Evolutionary conservation across 2,113 vertebrate genomes (phyloP), one percentile per base, ranked within the genome.

Genomic region (Gnathonemus longibarbis): DNA sequence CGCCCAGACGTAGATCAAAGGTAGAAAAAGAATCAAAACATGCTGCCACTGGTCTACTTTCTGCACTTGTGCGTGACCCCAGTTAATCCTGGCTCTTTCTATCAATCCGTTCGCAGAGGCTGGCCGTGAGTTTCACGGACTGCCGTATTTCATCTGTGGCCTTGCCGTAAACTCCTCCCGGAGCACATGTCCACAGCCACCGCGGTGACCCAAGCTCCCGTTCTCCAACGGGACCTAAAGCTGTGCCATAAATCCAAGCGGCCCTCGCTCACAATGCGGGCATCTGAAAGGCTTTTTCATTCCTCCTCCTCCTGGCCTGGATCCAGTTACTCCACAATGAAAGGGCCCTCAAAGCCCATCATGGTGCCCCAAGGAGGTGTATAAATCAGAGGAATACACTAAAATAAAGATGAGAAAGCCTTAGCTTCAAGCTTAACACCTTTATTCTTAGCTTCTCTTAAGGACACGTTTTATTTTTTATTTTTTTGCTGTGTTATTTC

Each of bases 371-470:
- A 88, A 62, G 19, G 53, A 24, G 42, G 87, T 88, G 5, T 15
- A 66, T 88, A 66, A 88, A 88, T 88, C 53, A 88, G 87, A n/a
- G 35, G 56, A 88, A 88, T 62, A 62, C 9, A 88, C 87, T 88
- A n/a, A 88, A 88, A 88, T 88, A 42, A 88, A 88, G 87, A 66
- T 53, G 86, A 88, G 53, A 58, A 35, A 88, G 24, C 39, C 87
- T 58, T 24, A 21, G 46, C 86, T 42, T 24, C 11, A 24, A 66
- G 56, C 35, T 62, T 45, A 53, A 7, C 56, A 62, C 53, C 56
- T 66, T 88, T 45, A 46, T 88, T 88, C 56, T 48, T 66, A 66
- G 7, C 24, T 46, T 8, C 24, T 88, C 56, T 88, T 66, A 56
- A n/a, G 39, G 53, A 42, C 74, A 80, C 10, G 15, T 85, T 85